phyloP scores from a whole-genome alignment of 2,888 invertebrate genomes.

The Argyresthia goedartella region DNA sequence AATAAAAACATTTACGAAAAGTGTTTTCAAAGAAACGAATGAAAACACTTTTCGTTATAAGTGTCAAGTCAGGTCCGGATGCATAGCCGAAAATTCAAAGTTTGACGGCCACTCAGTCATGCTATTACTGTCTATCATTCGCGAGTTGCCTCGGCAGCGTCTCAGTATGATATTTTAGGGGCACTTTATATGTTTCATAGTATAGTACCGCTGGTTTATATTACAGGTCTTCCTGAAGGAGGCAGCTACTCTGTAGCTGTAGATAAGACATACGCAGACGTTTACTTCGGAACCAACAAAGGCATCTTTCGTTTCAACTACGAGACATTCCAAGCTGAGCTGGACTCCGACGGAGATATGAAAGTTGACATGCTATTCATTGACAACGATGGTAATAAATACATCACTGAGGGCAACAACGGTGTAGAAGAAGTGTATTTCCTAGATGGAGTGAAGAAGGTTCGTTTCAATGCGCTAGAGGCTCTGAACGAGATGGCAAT shows the following conservation, averaged over 20 bases:
- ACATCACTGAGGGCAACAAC: conserved; percentile 37
- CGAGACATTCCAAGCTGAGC: conserved; percentile 28
- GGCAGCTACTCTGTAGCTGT: conserved; percentile 47
- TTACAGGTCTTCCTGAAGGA: conserved; percentile 40
- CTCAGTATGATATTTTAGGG: too few species aligned
- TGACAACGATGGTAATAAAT: conserved; percentile 50
- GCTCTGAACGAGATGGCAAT: conserved; percentile 44
- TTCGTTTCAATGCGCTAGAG: conserved; percentile 32
- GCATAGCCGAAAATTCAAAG: too few species aligned
- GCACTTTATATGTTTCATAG: too few species aligned
- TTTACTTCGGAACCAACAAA: conserved; percentile 47
- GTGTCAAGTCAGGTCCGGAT: too few species aligned
- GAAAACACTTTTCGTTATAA: too few species aligned
- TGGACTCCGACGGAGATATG: conserved; percentile 26
- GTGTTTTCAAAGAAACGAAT: too few species aligned
- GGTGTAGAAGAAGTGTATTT: conserved; percentile 45
- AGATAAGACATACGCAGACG: conserved; percentile 34
- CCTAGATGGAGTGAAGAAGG: conserved; percentile 36
- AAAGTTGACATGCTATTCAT: conserved; percentile 44
- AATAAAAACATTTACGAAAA: too few species aligned
- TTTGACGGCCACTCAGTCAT: too few species aligned
- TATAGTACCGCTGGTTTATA: conserved; percentile 5
- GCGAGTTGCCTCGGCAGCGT: too few species aligned
- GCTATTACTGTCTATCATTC: too few species aligned
- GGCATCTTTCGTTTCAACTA: conserved; percentile 46